Percentiles rank a stretch among this genome's conserved stretches.
These are phyloP conservation scores for Lasioglossum lativentre DNA, from an alignment of 2,888 invertebrate genomes.

Conservation along the genomic window DNA sequence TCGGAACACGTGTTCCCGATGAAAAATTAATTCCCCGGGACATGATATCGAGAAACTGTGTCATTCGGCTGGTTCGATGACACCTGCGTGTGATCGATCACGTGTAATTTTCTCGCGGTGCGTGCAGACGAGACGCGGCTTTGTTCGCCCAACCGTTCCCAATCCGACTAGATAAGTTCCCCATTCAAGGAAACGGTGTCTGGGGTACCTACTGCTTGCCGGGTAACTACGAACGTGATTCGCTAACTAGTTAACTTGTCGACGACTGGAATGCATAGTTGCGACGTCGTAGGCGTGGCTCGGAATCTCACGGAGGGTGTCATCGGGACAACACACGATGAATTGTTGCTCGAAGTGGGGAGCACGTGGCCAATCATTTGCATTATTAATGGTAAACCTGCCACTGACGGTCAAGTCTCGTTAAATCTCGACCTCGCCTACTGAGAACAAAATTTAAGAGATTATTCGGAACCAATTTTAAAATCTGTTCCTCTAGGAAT, in stretches of 20 bases:
- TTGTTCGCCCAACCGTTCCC: neutral
- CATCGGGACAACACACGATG: neutral
- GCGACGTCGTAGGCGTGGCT: neutral
- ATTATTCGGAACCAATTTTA: neutral
- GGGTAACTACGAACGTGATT: neutral
- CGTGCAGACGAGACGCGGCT: neutral
- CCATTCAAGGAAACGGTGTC: slow-evolving; percentile 1
- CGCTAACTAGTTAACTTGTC: neutral
- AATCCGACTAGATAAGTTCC: neutral
- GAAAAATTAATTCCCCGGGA: slow-evolving; percentile 40
- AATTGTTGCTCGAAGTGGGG: neutral
- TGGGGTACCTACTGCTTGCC: neutral
- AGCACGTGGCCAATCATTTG: neutral
- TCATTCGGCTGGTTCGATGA: slow-evolving; percentile 51
- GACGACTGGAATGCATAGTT: neutral
- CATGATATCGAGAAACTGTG: slow-evolving; percentile 36
- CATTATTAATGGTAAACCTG: neutral
- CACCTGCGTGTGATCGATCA: slow-evolving; percentile 41
- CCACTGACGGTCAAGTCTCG: neutral
- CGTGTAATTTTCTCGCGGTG: slow-evolving; percentile 24
- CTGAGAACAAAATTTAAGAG: neutral
- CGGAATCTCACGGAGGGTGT: slow-evolving; percentile 1
- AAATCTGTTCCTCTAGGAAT: neutral
- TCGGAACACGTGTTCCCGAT: slow-evolving; percentile 26
- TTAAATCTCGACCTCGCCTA: too few species aligned